Evolutionary conservation across 2,888 invertebrate genomes (phyloP), one percentile per base, ranked within the genome.

Genomic region (Dexiosoma caninum): DNA sequence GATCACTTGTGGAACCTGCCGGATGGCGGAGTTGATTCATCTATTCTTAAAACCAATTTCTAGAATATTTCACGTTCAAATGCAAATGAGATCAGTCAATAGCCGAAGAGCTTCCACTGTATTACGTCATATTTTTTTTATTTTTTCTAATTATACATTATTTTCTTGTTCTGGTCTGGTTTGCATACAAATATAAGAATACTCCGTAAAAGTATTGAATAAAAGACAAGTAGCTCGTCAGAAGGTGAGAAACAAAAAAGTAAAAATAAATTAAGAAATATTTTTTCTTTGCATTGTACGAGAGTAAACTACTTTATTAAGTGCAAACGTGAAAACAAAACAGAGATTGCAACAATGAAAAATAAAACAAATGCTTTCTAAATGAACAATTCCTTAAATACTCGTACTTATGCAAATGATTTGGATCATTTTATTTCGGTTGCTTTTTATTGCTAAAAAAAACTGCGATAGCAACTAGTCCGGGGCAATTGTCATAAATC

Each of bases 401-500:
- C 14, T 62, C 70, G 46, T 55, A 35, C 14, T 62, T 76, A 53
- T 40, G 40, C 35, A 62, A 70, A 62, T 70, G 27, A 77, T 27
- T 55, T 62, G 35, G 10, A 64, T 55, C 8, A 49, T 51, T 40
- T 40, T 49, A 21, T 32, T 40, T 53, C 9, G 21, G 5, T 42
- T 19, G 16, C 23, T 27, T 16, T 51, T 46, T 16, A n/a, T 14
- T 51, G 12, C 12, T 21, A 40, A 16, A 32, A 55, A 55, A 37
- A 57, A 57, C 53, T 69, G 46, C 69, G 53, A 12, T 76, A 55
- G 70, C 62, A 57, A 57, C 62, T 49, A 70, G 37, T 16, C 40
- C 40, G 40, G 32, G 77, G 49, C 62, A 70, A 49, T 70, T 70
- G 46, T 64, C 62, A 77, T 77, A 77, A 77, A 77, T 70, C 62